Base-by-base conservation (phyloP, 2,888 invertebrate genomes). In the Metacarcinus magister region DNA sequence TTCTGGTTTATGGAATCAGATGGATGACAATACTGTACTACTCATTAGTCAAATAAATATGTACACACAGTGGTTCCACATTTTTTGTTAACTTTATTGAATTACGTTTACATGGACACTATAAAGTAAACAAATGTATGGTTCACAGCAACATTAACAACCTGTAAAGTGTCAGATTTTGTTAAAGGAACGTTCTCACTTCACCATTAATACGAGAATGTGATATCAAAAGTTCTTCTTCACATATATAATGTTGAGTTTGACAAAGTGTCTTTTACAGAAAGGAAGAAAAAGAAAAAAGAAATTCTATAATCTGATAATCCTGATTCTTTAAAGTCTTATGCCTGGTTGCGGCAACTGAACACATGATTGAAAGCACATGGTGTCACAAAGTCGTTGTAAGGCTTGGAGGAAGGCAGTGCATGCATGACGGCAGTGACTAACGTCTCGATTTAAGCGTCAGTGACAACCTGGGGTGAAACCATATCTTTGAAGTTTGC, bases 1-100 rank as follows among this genome's bases (percentile, higher is more conserved):
- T 54, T 54, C 54, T 54, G 0, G 10, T 54, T 10, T 19, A 2
- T 54, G 19, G 75, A 28, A 75, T 75, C 28, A 75, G 75, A 28
- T 75, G 75, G 28, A 75, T 75, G 60, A 60, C 60, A 60, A 60
- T 39, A 39, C 39, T 39, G 2, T 39, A 39, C 39, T 39, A 39
- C 23, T 60, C 60, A 60, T 23, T 23, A 23, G 23, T 60, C n/a
- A 28, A 75, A 3, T 39, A 39, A 39, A 32, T 87, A 13, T 87
- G 39, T 39, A 87, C 75, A 82, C 28, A 82, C 87, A 87, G 87
- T 87, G 87, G 87, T 87, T 87, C 82, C 87, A 87, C 87, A 87
- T 39, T 87, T 39, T 87, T 39, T 87, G 39, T 28, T 75, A 28
- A n/a, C 75, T 75, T 75, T 23, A 16, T 54, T 54, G 54, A 54